These are phyloP conservation scores for Vespertilio murinus DNA, from an alignment of 2,797 vertebrate species.

Conservation along the genomic window DNA sequence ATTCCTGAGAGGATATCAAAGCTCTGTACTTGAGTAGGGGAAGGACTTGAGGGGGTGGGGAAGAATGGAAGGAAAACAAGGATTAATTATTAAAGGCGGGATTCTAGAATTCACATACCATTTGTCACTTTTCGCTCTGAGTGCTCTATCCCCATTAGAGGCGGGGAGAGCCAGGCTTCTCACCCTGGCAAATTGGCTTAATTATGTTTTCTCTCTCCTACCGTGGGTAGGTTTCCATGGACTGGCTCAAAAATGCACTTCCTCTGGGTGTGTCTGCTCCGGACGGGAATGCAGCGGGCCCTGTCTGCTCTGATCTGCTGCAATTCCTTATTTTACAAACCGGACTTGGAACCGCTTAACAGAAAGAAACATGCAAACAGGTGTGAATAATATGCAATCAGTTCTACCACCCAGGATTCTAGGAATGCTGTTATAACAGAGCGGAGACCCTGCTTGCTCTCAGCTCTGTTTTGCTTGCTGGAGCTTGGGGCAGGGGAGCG, in stretches of 20 bases:
- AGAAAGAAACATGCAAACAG: not conserved
- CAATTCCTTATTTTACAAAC: not conserved
- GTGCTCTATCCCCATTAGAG: conserved; percentile 25
- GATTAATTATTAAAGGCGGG: conserved; percentile 67
- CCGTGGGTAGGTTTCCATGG: not conserved
- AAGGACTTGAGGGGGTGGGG: not conserved
- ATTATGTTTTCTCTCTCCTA: conserved; percentile 25
- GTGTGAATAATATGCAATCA: not conserved
- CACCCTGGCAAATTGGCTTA: not conserved
- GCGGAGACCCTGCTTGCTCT: not conserved
- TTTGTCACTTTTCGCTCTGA: conserved; percentile 19
- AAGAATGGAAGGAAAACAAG: conserved; percentile 56
- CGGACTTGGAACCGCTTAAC: not conserved
- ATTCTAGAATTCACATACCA: conserved; percentile 45
- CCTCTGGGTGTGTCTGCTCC: not conserved
- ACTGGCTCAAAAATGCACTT: not conserved
- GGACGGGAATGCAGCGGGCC: not conserved
- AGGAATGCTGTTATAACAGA: not conserved
- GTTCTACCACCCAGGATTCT: not conserved
- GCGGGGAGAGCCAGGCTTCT: not conserved
- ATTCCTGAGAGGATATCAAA: conserved; percentile 20
- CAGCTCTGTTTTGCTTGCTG: not conserved
- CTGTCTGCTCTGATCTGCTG: not conserved
- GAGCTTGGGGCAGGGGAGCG: not conserved
- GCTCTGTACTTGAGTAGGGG: not conserved